Base-by-base conservation (phyloP, 2,797 vertebrate genomes). In the Huso huso region DNA sequence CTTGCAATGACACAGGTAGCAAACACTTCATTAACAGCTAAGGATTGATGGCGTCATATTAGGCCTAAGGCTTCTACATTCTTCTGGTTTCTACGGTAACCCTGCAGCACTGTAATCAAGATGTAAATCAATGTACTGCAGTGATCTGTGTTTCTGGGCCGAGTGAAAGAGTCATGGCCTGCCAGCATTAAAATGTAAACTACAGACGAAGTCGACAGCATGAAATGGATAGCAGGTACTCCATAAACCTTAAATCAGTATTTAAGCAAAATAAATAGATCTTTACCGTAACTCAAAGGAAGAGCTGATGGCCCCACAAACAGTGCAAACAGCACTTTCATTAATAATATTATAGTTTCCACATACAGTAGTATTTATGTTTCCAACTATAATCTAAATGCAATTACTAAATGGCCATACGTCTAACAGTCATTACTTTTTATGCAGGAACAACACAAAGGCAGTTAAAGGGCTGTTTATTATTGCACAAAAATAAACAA, bases 11-110 rank as follows among this genome's bases (percentile, higher is more conserved):
- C 3, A n/a, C 55, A 6, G 9, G 12, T 9, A 9, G 52, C 52
- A 53, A 53, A 53, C 12, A 37, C 37, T 37, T 37, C 37, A 37
- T 37, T 37, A 9, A 12, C 6, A 9, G 9, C 52, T 53, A 53
- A 58, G 15, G 55, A 58, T 13, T n/a, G 55, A 58, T 11, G 12
- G 10, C 6, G 12, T 58, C 15, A 13, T 7, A 58, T 58, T 58
- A 58, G n/a, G 55, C 55, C 67, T 67, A 68, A 77, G 73, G 61
- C 37, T 37, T 37, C 37, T 37, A 37, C 37, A 37, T 37, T 37
- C 70, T 65, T 7, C 71, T 71, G 6, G 73, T 85, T 82, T 81
- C 83, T 82, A 86, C 80, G 79, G 83, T 79, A 80, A 87, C 84
- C 67, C 75, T 15, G 15, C 60, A 11, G 2, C 6, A 62, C 66